Conservation (phyloP, 2,797 vertebrate species). For the Pyrocephalus nanus region DNA sequence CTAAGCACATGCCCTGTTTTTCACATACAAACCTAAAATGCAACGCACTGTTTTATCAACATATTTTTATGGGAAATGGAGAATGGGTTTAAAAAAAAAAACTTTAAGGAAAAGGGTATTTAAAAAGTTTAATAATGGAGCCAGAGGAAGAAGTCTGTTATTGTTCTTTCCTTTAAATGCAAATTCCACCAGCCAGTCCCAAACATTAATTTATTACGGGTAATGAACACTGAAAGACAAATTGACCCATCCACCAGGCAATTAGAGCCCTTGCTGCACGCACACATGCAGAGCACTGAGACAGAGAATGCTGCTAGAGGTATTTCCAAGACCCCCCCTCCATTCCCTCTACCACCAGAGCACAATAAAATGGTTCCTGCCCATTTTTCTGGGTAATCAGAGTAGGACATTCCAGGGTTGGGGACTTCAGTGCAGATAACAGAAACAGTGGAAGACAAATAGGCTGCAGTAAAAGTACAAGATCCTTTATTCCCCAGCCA, state of each 20-base stretch:
- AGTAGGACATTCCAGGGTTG: not conserved
- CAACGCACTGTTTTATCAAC: not conserved
- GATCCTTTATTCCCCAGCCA: slow-evolving; percentile 5
- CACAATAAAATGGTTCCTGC: not conserved
- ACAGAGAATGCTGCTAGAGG: not conserved
- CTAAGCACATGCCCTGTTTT: slow-evolving; percentile 10
- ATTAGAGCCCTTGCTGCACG: slow-evolving; percentile 15
- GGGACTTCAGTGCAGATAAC: not conserved
- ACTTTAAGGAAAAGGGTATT: not conserved
- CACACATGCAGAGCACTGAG: not conserved
- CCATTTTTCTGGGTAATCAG: not conserved
- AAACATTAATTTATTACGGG: slow-evolving; percentile 49
- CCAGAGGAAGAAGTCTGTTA: not conserved
- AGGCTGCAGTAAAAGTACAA: not conserved
- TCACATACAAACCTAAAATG: not conserved
- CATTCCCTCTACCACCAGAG: not conserved
- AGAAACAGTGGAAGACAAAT: not conserved
- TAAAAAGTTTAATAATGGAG: not conserved
- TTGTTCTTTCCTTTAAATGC: slow-evolving; percentile 32
- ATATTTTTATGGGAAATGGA: not conserved
- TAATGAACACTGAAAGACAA: slow-evolving; percentile 58
- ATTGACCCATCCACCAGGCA: slow-evolving; percentile 54
- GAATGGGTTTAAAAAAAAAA: not conserved
- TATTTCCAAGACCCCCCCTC: not conserved
- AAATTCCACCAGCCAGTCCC: slow-evolving; percentile 30